These are phyloP conservation scores for Nicator chloris DNA, from an alignment of 2,113 vertebrate species.

Conservation along the genomic window DNA sequence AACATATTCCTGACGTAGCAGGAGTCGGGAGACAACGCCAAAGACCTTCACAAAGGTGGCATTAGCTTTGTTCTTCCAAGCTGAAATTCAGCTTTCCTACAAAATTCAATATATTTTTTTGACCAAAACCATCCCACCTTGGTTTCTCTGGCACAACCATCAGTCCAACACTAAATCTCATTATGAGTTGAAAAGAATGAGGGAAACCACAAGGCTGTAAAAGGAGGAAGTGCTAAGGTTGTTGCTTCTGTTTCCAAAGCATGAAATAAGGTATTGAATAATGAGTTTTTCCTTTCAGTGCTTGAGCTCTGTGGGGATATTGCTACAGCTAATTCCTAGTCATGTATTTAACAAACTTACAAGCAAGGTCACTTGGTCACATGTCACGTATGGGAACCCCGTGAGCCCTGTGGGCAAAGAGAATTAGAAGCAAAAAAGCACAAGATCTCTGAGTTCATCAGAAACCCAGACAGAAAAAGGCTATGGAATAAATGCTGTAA, in stretches of 20 bases:
- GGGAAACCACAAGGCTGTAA: not conserved
- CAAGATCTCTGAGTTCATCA: not conserved
- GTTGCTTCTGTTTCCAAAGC: constrained; percentile 26
- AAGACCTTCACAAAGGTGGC: not conserved
- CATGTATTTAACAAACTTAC: not conserved
- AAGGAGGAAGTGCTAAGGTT: constrained; percentile 29
- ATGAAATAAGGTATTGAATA: constrained; percentile 46
- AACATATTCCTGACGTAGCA: constrained; percentile 1
- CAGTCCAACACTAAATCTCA: not conserved
- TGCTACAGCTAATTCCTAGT: constrained; percentile 30
- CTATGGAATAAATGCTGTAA: not conserved
- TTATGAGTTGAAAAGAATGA: constrained; percentile 2
- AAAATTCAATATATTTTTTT: not conserved
- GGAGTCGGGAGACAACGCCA: not conserved
- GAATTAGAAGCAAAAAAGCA: not conserved
- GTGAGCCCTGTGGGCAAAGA: not conserved
- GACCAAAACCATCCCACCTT: not conserved
- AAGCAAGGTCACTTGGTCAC: not conserved
- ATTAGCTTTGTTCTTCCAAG: not conserved
- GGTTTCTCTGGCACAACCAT: not conserved
- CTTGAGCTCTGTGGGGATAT: constrained; percentile 12
- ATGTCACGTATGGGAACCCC: not conserved
- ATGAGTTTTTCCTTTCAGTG: not conserved
- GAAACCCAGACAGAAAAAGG: not conserved
- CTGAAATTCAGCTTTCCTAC: not conserved